Evolutionary conservation across 2,797 vertebrate species (phyloP).

Genomic region (Halcyon chelicuti): DNA sequence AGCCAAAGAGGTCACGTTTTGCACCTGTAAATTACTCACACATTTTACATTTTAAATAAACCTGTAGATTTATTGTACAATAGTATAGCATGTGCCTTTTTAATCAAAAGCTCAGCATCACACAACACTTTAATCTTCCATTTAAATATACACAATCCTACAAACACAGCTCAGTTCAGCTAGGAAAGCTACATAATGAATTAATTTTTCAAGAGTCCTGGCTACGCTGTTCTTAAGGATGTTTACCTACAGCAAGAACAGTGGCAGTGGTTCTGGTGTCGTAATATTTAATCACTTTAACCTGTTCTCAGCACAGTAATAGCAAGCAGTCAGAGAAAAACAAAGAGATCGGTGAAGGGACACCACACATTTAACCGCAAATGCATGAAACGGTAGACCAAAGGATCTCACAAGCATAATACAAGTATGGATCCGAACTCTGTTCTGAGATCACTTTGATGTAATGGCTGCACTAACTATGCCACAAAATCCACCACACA

Average conservation of each 20-base stretch:
- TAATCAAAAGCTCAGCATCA: conserved; percentile 44
- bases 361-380: neutral
- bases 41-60: conserved; percentile 41
- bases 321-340: conserved; percentile 34
- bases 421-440: neutral
- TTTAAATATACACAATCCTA: conserved; percentile 34
- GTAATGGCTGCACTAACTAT: neutral
- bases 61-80: conserved; percentile 54
- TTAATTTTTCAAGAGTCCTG: neutral
- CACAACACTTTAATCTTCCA: conserved; percentile 42
- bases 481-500: neutral
- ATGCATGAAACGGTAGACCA: neutral
- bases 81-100: conserved; percentile 49
- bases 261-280: conserved; percentile 17
- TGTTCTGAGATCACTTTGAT: neutral
- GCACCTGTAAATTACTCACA: conserved; percentile 43
- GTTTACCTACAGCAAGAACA: neutral
- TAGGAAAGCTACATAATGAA: neutral
- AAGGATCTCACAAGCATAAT: neutral
- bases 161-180: conserved; percentile 9
- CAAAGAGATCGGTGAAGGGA: neutral
- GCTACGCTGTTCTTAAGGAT: neutral
- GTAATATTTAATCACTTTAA: neutral
- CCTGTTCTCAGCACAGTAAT: neutral
- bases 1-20: neutral